Base-by-base conservation (phyloP, 1,140 invertebrate genomes). In the Palaemon carinicauda region DNA sequence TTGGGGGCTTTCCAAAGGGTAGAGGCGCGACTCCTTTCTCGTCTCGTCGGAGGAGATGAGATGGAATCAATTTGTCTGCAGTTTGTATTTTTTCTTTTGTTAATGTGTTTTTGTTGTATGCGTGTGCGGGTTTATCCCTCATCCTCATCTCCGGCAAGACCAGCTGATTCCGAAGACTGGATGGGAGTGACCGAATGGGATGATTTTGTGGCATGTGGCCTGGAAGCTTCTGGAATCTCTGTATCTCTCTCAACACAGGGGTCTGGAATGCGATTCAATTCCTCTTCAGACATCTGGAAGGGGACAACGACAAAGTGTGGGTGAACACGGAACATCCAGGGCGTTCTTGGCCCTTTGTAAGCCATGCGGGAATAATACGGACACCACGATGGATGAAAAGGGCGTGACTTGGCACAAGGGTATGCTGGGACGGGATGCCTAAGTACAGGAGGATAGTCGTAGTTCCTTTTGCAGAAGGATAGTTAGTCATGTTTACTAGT, bases 201-300 rank as follows among this genome's bases (percentile, higher is more conserved):
- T 24, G 65, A 14, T n/a, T n/a, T n/a, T n/a, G 21, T 24, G 65
- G 21, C n/a, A 7, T 24, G 65, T 24, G 17, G 21, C 21, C 60
- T 17, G 65, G 65, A 69, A 24, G n/a, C 65, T 69, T 41, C 41
- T 31, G 29, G 65, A 41, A 41, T 41, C 41, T 9, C 41, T 4
- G 7, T 3, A 1, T 41, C 41, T 41, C 41, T 41, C 41, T 41
- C 73, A 29, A 60, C 82, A 83, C 0, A n/a, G 24, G 17, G 82
- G 82, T 83, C 82, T 83, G 82, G 82, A 83, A 83, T 83, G 73
- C 82, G 82, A 83, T 29, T 83, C 82, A 83, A 83, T 51, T 60
- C 82, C 54, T 83, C 82, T 41, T 41, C 41, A 83, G 80, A 83
- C 82, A 83, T 83, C 82, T 83, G 82, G 24, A 83, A 82, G 75